phyloP scores from a whole-genome alignment of 2,113 vertebrate species.

The Gavialis gangeticus region DNA sequence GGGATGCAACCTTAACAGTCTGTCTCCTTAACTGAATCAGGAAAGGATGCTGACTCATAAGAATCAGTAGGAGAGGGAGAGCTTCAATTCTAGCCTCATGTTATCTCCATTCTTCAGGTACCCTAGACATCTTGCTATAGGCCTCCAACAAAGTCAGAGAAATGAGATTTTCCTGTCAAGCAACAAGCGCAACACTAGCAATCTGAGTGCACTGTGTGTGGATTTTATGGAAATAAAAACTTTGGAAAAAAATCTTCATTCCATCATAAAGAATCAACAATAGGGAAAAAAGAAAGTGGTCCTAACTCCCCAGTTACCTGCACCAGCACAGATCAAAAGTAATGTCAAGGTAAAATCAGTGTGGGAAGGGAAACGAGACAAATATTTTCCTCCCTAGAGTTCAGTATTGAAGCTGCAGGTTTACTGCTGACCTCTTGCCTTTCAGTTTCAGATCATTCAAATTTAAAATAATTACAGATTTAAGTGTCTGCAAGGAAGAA shows the following conservation, averaged over 20 bases:
- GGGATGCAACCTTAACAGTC: not conserved
- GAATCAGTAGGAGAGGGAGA: not conserved
- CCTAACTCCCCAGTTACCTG: not conserved
- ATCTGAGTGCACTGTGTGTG: not conserved
- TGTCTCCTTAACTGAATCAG: not conserved
- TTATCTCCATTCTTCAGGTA: not conserved
- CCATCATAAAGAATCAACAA: not conserved
- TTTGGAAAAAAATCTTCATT: not conserved
- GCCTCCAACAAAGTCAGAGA: not conserved
- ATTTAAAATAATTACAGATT: slow-evolving; percentile 24
- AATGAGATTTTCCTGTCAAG: not conserved
- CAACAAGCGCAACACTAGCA: not conserved
- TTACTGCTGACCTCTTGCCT: slow-evolving; percentile 23
- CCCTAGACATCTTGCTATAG: not conserved
- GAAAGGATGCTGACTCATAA: not conserved
- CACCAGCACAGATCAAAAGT: not conserved
- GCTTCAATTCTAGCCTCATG: not conserved
- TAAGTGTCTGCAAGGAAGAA: slow-evolving; percentile 27
- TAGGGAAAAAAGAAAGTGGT: not conserved
- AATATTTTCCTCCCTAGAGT: not conserved
- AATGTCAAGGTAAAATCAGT: not conserved
- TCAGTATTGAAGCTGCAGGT: not conserved
- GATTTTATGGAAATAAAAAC: not conserved
- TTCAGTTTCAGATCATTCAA: slow-evolving; percentile 36
- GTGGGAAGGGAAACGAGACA: not conserved